Base-by-base conservation (phyloP, 2,797 vertebrate genomes). In the Lacerta agilis region DNA sequence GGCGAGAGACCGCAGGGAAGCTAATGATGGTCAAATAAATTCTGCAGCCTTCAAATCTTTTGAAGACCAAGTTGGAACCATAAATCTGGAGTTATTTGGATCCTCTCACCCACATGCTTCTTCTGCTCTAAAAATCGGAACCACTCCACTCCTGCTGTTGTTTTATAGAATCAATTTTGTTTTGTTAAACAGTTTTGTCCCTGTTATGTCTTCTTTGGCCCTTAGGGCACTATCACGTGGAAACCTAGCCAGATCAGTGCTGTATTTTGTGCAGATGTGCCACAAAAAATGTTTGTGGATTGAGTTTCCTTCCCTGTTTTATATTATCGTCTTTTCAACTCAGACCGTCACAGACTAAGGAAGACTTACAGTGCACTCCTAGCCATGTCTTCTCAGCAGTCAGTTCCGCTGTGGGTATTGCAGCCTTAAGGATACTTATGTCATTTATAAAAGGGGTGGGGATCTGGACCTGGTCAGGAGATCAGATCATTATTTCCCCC, bases 321-420 rank as follows among this genome's bases (percentile, higher is more conserved):
- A 67, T 92, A 95, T 97, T 96, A 96, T 90, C 96, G 95, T 95
- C 87, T 96, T 95, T 96, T 96, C 95, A 96, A 91, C 93, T 83
- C 75, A 86, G 89, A 79, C 94, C 91, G 88, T 93, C 84, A 90
- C 90, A 86, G 85, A 88, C 93, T 92, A 93, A 71, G 91, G 88
- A 89, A 91, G 94, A 87, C 86, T 18, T 23, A 64, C 4, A 20
- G 20, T 64, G 61, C 61, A 64, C 17, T 64, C 61, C 61, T 64
- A 64, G 61, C 23, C 61, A 64, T 23, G 61, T 64, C 61, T 64
- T 64, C 5, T 64, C 20, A 64, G 61, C 20, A 64, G 61, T 23
- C 61, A 64, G 61, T 64, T 55, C 61, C 61, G 18, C 61, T 64
- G 61, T 64, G 61, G 18, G 20, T 64, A 64, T 7, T 64, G 61